Evolutionary conservation across 2,113 vertebrate species (phyloP).

Genomic region (Oncorhynchus tshawytscha): DNA sequence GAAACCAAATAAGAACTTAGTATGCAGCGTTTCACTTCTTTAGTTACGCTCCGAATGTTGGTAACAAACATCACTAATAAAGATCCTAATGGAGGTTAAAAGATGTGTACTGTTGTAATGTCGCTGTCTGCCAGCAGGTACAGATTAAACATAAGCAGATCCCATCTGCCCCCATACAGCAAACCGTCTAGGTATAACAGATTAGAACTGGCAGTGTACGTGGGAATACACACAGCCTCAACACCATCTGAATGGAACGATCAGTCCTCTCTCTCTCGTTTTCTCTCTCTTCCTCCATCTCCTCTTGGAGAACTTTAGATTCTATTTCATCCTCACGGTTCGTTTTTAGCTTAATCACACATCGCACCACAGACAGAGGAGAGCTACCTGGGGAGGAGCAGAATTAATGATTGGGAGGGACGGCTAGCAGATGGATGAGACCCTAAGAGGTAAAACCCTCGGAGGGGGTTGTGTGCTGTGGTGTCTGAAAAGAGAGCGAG

Average conservation of each 20-base stretch:
- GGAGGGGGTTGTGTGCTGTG: not conserved
- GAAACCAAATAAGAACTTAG: too few relatives aligned
- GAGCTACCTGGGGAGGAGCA: constrained; percentile 17
- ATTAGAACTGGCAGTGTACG: not conserved
- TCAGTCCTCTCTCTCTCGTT: not conserved
- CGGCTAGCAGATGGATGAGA: constrained; percentile 6
- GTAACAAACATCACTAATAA: too few relatives aligned
- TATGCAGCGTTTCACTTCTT: too few relatives aligned
- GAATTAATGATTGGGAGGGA: constrained; percentile 21
- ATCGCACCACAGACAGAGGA: not conserved
- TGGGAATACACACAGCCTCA: not conserved
- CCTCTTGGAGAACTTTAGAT: not conserved
- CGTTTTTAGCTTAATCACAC: constrained; percentile 27
- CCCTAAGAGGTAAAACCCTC: not conserved
- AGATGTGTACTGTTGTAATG: not conserved
- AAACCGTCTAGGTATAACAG: not conserved
- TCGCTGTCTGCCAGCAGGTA: not conserved
- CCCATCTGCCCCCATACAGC: not conserved
- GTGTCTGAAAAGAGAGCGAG: not conserved
- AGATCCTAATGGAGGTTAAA: too few relatives aligned
- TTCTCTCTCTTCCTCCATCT: not conserved
- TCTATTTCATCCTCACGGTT: constrained; percentile 28
- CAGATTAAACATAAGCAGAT: not conserved
- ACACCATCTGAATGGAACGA: not conserved
- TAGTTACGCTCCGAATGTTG: too few relatives aligned